phyloP scores from a whole-genome alignment of 2,797 vertebrate species.

The Mycteria americana region DNA sequence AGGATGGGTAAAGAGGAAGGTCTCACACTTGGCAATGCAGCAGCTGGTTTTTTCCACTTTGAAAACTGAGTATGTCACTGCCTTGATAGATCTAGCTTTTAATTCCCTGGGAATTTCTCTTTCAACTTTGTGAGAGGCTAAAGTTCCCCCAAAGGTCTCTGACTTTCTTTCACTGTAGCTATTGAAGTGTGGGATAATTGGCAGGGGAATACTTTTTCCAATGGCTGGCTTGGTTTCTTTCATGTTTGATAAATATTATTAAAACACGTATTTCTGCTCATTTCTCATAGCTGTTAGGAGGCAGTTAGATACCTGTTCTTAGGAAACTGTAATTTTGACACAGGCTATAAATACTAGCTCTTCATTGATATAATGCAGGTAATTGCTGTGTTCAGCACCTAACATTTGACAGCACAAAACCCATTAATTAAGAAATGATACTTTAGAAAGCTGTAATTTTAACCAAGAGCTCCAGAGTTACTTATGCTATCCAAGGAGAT shows the following conservation, averaged over 20 bases:
- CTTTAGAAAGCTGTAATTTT: not conserved
- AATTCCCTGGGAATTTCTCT: constrained; percentile 52
- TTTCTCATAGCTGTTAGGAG: not conserved
- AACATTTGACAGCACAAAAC: not conserved
- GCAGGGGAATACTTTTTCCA: not conserved
- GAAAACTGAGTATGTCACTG: constrained; percentile 39
- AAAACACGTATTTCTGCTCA: not conserved
- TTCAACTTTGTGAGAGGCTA: constrained; percentile 30
- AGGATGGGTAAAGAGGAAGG: not conserved
- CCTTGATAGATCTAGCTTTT: constrained; percentile 16
- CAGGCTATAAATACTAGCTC: not conserved
- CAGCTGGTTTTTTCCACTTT: constrained; percentile 65
- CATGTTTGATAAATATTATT: not conserved
- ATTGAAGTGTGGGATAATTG: constrained; percentile 26
- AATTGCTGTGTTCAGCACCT: not conserved
- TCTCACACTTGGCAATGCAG: constrained; percentile 6
- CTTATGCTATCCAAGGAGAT: not conserved
- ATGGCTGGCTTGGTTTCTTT: not conserved
- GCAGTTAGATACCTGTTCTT: not conserved
- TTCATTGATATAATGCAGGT: not conserved
- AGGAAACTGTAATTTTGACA: not conserved
- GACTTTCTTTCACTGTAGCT: not conserved
- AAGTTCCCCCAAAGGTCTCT: constrained; percentile 33
- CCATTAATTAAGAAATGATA: not conserved
- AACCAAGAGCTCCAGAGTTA: not conserved